A percentile compares a stretch with the other conserved stretches of the same genome.
Conservation (phyloP, 2,888 invertebrate species). For the Choristoneura rosaceana region DNA sequence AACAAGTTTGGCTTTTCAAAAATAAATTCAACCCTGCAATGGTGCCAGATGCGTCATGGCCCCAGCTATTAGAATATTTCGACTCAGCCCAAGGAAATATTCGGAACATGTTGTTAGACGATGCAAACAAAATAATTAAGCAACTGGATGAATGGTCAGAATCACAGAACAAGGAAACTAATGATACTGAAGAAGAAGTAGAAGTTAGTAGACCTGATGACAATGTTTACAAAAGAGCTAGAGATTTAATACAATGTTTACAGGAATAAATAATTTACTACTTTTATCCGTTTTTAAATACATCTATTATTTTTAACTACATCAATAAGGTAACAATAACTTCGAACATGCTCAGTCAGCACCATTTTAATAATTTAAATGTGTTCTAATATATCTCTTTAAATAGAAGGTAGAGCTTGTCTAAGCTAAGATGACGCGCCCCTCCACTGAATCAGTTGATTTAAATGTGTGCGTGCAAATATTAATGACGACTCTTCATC, state of each 20-base stretch:
- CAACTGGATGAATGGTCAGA: constrained; percentile 85
- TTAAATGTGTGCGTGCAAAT: too few species aligned
- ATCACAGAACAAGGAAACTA: constrained; percentile 61
- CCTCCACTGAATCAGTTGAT: too few species aligned
- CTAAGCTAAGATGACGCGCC: too few species aligned
- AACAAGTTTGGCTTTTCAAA: constrained; percentile 91
- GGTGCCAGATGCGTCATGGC: constrained; percentile 87
- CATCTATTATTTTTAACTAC: constrained; percentile 65
- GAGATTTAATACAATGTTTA: constrained; percentile 88
- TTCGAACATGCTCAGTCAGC: constrained; percentile 28
- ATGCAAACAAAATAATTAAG: constrained; percentile 88
- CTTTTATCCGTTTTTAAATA: constrained; percentile 47
- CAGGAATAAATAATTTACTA: constrained; percentile 72
- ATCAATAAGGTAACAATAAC: constrained; percentile 64
- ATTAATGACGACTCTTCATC: too few species aligned
- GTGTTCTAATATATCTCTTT: constrained; percentile 3
- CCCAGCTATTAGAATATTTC: constrained; percentile 89
- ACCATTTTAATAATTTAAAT: constrained; percentile 32
- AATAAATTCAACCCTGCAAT: constrained; percentile 87
- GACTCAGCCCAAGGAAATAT: constrained; percentile 89
- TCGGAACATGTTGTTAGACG: constrained; percentile 85
- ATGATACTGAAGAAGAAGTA: constrained; percentile 56
- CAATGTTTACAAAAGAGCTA: constrained; percentile 85
- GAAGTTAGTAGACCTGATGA: constrained; percentile 69
- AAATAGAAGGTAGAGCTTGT: constrained; percentile 5